phyloP scores from a whole-genome alignment of 1,140 invertebrate genomes.

The Geopemphigus sp. region DNA sequence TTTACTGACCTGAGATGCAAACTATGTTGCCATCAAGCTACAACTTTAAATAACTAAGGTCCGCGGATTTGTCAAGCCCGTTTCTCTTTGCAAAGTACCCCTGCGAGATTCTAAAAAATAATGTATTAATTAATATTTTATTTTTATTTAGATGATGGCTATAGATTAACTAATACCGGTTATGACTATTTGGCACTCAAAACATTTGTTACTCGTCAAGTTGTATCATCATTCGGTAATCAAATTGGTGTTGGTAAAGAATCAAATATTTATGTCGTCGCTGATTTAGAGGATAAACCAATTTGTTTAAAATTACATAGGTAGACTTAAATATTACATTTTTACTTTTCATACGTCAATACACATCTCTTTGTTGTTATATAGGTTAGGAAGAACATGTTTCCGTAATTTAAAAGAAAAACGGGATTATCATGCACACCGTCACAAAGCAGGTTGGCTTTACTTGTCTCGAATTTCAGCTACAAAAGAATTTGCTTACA shows the following conservation, averaged over 20 bases:
- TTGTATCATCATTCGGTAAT: constrained; percentile 87
- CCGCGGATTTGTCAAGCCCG: too few relatives aligned
- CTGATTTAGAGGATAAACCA: constrained; percentile 70
- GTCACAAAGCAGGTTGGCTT: constrained; percentile 89
- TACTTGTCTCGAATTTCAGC: constrained; percentile 97
- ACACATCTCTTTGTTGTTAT: background rate
- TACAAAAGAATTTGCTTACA: constrained; percentile 96
- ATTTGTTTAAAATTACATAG: constrained; percentile 90
- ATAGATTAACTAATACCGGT: constrained; percentile 90
- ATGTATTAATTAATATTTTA: too few relatives aligned
- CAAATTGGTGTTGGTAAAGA: constrained; percentile 99
- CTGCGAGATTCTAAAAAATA: too few relatives aligned
- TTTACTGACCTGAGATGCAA: too few relatives aligned
- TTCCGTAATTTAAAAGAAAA: constrained; percentile 97
- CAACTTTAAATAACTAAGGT: too few relatives aligned
- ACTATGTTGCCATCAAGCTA: too few relatives aligned
- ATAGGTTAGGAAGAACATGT: constrained; percentile 85
- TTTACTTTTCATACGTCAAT: background rate
- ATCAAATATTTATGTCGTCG: constrained; percentile 89
- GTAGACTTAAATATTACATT: constrained; percentile 54
- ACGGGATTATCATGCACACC: constrained; percentile 92
- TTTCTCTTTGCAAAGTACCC: too few relatives aligned
- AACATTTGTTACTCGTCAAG: constrained; percentile 73
- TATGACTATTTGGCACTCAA: constrained; percentile 97
- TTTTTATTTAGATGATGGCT: constrained; percentile 80